Conservation (phyloP, 2,113 vertebrate species). For the Echinops telfairi region DNA sequence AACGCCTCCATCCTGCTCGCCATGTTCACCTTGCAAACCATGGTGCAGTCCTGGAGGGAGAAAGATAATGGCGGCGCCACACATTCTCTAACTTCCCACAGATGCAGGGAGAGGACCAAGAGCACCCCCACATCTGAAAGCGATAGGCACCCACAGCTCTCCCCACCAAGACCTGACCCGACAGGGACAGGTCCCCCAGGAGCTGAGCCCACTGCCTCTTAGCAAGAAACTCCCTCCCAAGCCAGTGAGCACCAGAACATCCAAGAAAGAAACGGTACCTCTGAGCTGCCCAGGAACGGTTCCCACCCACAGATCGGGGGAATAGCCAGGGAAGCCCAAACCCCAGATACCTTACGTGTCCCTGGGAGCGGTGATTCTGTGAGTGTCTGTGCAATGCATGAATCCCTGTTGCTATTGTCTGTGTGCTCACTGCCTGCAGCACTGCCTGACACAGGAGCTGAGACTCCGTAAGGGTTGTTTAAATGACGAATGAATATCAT, state of each 20-base stretch:
- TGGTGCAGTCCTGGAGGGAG: neutral
- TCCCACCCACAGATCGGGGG: conserved; percentile 21
- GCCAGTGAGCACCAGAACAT: neutral
- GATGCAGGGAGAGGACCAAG: neutral
- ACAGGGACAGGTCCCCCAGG: neutral
- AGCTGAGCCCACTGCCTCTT: neutral
- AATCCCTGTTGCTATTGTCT: neutral
- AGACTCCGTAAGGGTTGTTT: neutral
- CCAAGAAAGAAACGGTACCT: conserved; percentile 2
- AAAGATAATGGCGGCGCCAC: neutral
- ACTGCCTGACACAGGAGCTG: neutral
- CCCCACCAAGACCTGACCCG: neutral
- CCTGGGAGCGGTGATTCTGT: neutral
- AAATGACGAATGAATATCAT: neutral
- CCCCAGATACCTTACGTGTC: neutral
- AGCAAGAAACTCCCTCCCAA: neutral
- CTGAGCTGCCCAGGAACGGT: neutral
- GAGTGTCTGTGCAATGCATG: neutral
- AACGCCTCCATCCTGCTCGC: conserved; percentile 64
- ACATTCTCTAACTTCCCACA: neutral
- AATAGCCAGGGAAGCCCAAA: neutral
- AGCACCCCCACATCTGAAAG: neutral
- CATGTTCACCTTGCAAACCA: conserved; percentile 64
- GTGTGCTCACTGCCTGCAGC: neutral
- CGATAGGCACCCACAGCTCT: neutral